phyloP scores from a whole-genome alignment of 35 echinoderm and acorn worm genomes.

The Eucidaris tribuloides region DNA sequence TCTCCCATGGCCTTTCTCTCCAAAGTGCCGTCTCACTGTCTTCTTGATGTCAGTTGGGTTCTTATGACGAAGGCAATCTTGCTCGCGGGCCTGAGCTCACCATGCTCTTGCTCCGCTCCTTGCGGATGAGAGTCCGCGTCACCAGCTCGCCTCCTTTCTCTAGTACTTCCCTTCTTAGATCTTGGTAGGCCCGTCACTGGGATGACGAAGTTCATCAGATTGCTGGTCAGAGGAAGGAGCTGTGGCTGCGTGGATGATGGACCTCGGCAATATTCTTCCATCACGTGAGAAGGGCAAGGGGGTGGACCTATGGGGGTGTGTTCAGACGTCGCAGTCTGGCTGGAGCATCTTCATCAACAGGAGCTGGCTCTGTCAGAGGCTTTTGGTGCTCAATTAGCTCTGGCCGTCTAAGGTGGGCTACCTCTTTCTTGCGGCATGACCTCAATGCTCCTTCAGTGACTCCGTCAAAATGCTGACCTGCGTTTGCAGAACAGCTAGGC shows the following conservation, averaged over 20 bases:
- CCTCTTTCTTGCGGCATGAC: too few species aligned
- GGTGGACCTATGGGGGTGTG: not conserved
- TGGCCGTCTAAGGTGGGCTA: conserved; percentile 23
- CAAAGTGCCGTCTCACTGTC: not conserved
- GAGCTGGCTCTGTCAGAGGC: conserved; percentile 38
- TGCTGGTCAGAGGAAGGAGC: not conserved
- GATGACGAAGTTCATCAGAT: conserved; percentile 39
- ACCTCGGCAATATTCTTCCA: conserved; percentile 23
- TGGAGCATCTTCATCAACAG: conserved; percentile 36
- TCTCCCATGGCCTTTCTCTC: conserved; percentile 39
- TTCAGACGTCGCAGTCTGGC: not conserved
- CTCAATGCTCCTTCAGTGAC: too few species aligned
- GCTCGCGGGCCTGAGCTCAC: conserved; percentile 27
- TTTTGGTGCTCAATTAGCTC: conserved; percentile 16
- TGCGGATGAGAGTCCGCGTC: not conserved
- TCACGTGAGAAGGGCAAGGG: conserved; percentile 20
- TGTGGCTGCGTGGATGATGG: conserved; percentile 33
- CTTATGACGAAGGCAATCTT: conserved; percentile 42
- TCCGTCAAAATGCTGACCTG: too few species aligned
- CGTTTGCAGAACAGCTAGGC: too few species aligned
- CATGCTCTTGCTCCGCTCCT: conserved; percentile 44
- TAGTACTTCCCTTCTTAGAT: not conserved
- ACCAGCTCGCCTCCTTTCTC: not conserved
- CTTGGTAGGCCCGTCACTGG: conserved; percentile 36
- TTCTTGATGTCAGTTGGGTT: conserved; percentile 19